Percentiles rank a stretch among this genome's conserved stretches.
phyloP scores from a whole-genome alignment of 2,888 invertebrate genomes.

The Ormyrus nitidulus region DNA sequence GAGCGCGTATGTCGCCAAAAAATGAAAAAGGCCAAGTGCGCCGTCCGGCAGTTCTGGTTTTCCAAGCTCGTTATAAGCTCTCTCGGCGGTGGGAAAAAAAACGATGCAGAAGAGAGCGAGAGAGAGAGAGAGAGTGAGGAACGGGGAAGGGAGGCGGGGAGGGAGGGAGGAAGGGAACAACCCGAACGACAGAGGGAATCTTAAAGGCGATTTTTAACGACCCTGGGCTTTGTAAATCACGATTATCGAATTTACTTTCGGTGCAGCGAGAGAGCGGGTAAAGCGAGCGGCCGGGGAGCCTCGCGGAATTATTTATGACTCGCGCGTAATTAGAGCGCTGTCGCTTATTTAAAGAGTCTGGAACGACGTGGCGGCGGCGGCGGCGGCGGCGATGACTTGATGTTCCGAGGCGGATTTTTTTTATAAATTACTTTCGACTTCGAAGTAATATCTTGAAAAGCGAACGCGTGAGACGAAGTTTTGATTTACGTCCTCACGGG shows the following conservation, averaged over 20 bases:
- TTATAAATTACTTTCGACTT: conserved; percentile 55
- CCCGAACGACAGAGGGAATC: conserved; percentile 28
- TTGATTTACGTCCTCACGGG: conserved; percentile 11
- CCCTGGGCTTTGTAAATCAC: conserved; percentile 41
- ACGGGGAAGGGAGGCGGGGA: not conserved
- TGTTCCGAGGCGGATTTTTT: conserved; percentile 4
- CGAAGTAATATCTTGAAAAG: conserved; percentile 56
- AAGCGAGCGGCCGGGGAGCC: not conserved
- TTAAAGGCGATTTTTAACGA: conserved; percentile 48
- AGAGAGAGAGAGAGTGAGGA: conserved; percentile 14
- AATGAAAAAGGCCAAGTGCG: conserved; percentile 47
- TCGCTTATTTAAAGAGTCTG: conserved; percentile 33
- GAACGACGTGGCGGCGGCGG: not conserved
- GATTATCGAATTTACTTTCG: conserved; percentile 57
- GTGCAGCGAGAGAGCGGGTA: not conserved
- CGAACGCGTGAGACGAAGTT: conserved; percentile 38
- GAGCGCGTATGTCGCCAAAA: conserved; percentile 36
- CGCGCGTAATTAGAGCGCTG: conserved; percentile 51
- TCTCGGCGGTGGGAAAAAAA: conserved; percentile 6
- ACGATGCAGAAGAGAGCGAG: not conserved
- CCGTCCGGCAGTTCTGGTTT: conserved; percentile 50
- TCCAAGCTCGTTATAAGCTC: conserved; percentile 46
- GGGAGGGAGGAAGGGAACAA: not conserved
- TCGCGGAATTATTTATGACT: conserved; percentile 51
- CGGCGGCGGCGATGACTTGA: conserved; percentile 16